These are phyloP conservation scores for Deroplatys truncata DNA, from an alignment of 2,888 invertebrate genomes.

Conservation along the genomic window DNA sequence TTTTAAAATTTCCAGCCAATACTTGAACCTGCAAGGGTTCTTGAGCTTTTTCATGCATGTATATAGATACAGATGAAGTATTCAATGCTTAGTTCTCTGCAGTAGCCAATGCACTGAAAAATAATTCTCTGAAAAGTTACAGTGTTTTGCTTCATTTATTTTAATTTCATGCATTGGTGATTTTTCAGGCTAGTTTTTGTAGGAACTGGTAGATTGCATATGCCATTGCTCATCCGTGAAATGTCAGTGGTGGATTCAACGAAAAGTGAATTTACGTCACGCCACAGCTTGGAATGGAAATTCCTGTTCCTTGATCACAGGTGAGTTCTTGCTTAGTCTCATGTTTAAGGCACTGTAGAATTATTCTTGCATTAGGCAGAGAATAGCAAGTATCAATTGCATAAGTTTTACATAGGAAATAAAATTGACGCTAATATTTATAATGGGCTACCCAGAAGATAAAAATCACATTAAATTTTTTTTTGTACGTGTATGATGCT, in stretches of 20 bases:
- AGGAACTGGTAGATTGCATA: slow-evolving; percentile 75
- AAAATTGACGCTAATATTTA: neutral
- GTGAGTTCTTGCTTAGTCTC: slow-evolving; percentile 35
- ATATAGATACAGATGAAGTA: no score
- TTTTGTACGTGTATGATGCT: no score
- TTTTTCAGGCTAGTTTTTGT: slow-evolving; percentile 57
- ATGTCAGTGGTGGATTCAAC: slow-evolving; percentile 73
- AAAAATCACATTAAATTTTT: no score
- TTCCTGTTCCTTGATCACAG: slow-evolving; percentile 87
- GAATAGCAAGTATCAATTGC: neutral
- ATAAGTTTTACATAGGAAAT: neutral
- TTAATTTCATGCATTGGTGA: no score
- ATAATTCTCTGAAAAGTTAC: no score
- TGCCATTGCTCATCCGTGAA: slow-evolving; percentile 79
- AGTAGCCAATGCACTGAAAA: neutral
- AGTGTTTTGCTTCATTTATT: no score
- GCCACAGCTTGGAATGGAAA: slow-evolving; percentile 94
- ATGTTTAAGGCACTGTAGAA: neutral
- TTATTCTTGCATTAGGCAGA: neutral
- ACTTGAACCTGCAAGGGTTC: no score
- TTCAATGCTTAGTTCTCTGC: neutral
- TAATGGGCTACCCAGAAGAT: no score
- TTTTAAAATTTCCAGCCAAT: no score
- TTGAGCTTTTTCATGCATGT: no score
- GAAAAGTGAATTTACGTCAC: slow-evolving; percentile 83